Conservation (phyloP, 2,113 vertebrate species). For the Amphiprion percula region DNA sequence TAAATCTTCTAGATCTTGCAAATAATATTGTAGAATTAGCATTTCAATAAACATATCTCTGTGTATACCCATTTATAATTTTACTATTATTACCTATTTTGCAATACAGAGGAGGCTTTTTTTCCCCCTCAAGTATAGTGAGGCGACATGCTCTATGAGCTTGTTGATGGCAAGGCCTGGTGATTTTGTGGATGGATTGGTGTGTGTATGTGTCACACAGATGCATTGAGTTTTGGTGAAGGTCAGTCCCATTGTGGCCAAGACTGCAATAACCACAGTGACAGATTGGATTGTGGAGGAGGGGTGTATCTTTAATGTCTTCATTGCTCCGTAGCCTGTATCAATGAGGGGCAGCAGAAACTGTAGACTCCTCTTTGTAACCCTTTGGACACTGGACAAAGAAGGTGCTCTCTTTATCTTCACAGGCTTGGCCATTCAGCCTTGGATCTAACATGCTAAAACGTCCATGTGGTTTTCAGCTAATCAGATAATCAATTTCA, state of each 20-base stretch:
- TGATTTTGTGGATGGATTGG: slow-evolving; percentile 60
- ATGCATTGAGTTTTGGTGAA: slow-evolving; percentile 80
- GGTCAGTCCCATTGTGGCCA: slow-evolving; percentile 76
- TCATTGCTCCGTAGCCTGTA: slow-evolving; percentile 40
- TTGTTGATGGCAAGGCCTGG: slow-evolving; percentile 38
- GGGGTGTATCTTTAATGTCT: slow-evolving; percentile 65
- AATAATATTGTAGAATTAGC: too few species aligned
- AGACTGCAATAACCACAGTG: slow-evolving; percentile 71
- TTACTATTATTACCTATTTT: too few species aligned
- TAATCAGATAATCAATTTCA: not conserved
- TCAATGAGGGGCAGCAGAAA: slow-evolving; percentile 49
- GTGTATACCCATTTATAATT: too few species aligned
- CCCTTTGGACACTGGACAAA: not conserved
- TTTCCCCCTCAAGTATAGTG: slow-evolving; percentile 6
- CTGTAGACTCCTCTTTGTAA: slow-evolving; percentile 7
- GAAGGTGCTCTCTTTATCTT: not conserved
- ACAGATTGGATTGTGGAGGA: slow-evolving; percentile 63
- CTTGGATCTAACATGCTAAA: not conserved
- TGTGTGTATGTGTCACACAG: slow-evolving; percentile 54
- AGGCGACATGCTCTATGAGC: slow-evolving; percentile 35
- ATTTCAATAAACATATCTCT: too few species aligned
- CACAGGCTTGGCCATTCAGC: not conserved
- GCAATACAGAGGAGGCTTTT: not conserved
- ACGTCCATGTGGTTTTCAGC: not conserved
- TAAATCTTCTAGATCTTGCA: too few species aligned